These are phyloP conservation scores for Drosophila vallismaia DNA, from an alignment of 2,888 invertebrate genomes.

Conservation along the genomic window DNA sequence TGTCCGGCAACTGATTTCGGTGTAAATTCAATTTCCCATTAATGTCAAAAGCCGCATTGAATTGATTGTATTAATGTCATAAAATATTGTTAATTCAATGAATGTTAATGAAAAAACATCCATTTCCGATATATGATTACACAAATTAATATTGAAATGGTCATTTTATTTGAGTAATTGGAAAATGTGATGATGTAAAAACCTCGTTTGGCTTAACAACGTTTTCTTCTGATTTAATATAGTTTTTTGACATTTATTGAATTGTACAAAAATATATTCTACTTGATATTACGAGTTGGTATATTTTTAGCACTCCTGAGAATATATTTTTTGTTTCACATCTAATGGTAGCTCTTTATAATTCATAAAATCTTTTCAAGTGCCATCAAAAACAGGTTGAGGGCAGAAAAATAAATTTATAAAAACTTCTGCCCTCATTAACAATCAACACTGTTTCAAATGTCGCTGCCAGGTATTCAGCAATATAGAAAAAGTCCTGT, in stretches of 20 bases:
- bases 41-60: constrained; percentile 4
- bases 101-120: constrained; percentile 13
- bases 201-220: not conserved
- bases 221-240: not conserved
- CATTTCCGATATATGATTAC: constrained; percentile 8
- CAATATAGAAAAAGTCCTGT: constrained; percentile 3
- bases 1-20: constrained; percentile 11
- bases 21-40: constrained; percentile 18
- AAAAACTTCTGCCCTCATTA: constrained; percentile 30
- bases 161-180: constrained; percentile 3
- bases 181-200: not conserved
- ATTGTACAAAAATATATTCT: too few relatives aligned
- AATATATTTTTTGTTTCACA: not conserved
- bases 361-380: constrained; percentile 17
- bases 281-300: not conserved
- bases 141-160: constrained; percentile 3
- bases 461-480: constrained; percentile 36
- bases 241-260: not conserved
- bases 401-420: not conserved
- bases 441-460: constrained; percentile 19
- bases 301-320: not conserved
- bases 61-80: constrained; percentile 21
- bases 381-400: constrained; percentile 1
- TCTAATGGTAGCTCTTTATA: not conserved
- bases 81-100: constrained; percentile 8